A percentile compares a stretch with the other conserved stretches of the same genome.
Evolutionary conservation across 2,888 invertebrate species (phyloP).

Genomic region (Cryptophagus acutangulus): DNA sequence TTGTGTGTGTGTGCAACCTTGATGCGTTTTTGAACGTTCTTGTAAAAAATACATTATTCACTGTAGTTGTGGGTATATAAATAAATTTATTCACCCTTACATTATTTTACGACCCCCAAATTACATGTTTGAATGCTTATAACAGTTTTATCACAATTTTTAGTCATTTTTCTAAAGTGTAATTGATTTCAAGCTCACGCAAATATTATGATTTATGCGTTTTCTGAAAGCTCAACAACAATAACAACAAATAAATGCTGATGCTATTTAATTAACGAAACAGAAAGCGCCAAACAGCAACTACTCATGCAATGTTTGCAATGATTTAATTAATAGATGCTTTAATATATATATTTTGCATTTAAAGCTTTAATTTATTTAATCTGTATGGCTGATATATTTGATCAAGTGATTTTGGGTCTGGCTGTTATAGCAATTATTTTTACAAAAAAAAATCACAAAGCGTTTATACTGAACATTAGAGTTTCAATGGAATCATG

Average conservation of each 20-base stretch:
- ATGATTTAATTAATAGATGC: too few relatives aligned
- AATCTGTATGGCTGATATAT: too few relatives aligned
- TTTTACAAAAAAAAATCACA: too few relatives aligned
- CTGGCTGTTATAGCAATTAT: too few relatives aligned
- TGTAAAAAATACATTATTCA: conserved; percentile 5
- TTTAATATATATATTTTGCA: too few relatives aligned
- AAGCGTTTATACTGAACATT: too few relatives aligned
- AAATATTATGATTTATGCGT: conserved; percentile 12
- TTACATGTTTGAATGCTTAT: conserved; percentile 29
- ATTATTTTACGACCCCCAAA: conserved; percentile 26
- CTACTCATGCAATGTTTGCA: conserved; percentile 4
- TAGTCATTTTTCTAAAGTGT: conserved; percentile 17
- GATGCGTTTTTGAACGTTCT: not conserved
- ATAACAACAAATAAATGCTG: conserved; percentile 3
- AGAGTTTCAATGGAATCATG: too few relatives aligned
- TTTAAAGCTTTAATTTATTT: too few relatives aligned
- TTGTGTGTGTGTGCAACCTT: not conserved
- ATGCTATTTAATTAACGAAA: conserved; percentile 7
- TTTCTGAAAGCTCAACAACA: conserved; percentile 1
- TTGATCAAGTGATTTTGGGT: too few relatives aligned
- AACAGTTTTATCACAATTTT: conserved; percentile 27
- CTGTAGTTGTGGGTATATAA: not conserved
- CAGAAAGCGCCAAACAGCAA: conserved; percentile 2
- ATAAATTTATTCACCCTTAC: conserved; percentile 33
- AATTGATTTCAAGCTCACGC: conserved; percentile 28